A percentile compares a stretch with the other conserved stretches of the same genome.
Evolutionary conservation across 2,888 invertebrate species (phyloP).

Genomic region (Brachyptera putata): DNA sequence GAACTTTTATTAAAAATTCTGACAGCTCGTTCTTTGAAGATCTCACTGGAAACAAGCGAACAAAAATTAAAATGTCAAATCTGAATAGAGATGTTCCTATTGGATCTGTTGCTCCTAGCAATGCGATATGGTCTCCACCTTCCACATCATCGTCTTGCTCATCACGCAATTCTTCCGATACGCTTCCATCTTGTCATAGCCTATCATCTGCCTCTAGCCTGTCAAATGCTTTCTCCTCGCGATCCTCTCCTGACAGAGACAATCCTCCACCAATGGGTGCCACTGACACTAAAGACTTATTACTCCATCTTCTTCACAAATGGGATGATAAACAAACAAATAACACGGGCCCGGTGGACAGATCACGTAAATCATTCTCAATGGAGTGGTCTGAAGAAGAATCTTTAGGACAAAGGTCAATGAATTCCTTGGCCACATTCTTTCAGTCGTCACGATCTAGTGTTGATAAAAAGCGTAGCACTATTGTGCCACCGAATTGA

Average conservation of each 20-base stretch:
- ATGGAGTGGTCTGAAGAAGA: slow-evolving; percentile 71
- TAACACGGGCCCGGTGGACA: slow-evolving; percentile 41
- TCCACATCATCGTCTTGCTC: slow-evolving; percentile 26
- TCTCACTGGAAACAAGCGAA: slow-evolving; percentile 41
- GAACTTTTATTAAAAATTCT: not conserved
- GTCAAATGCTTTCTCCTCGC: slow-evolving; percentile 37
- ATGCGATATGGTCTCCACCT: slow-evolving; percentile 13
- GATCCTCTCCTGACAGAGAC: slow-evolving; percentile 29
- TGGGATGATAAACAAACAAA: slow-evolving; percentile 60
- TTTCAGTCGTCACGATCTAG: slow-evolving; percentile 55
- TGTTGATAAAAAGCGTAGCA: slow-evolving; percentile 43
- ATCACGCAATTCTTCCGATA: slow-evolving; percentile 25
- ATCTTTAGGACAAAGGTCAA: slow-evolving; percentile 68
- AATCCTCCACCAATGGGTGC: slow-evolving; percentile 27
- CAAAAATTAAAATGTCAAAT: slow-evolving; percentile 62
- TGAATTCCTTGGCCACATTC: slow-evolving; percentile 76
- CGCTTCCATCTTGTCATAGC: slow-evolving; percentile 18
- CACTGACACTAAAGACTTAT: slow-evolving; percentile 62
- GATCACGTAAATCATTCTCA: slow-evolving; percentile 59
- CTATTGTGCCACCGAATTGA: slow-evolving; percentile 48
- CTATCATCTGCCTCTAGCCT: slow-evolving; percentile 34
- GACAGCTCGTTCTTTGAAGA: slow-evolving; percentile 6
- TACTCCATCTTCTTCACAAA: slow-evolving; percentile 68
- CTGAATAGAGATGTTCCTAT: slow-evolving; percentile 70
- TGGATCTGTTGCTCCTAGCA: slow-evolving; percentile 47